phyloP scores from a whole-genome alignment of 2,888 invertebrate species.

The Cheilosia impressa region DNA sequence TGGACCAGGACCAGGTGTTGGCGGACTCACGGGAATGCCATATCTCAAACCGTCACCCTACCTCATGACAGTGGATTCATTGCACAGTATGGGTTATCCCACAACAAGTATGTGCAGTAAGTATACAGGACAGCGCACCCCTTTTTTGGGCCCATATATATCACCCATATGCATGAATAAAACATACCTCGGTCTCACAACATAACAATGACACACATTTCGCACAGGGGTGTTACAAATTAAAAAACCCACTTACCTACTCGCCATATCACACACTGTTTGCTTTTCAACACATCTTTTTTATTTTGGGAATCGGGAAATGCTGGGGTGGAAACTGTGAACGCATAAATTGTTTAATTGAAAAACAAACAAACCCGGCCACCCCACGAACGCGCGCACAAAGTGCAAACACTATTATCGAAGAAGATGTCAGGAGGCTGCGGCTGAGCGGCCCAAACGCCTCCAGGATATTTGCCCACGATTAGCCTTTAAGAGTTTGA shows the following conservation, averaged over 20 bases:
- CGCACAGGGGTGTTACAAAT: constrained; percentile 49
- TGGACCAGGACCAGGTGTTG: constrained; percentile 82
- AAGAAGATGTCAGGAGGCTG: constrained; percentile 35
- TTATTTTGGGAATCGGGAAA: neutral
- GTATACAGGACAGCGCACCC: constrained; percentile 62
- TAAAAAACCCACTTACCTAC: constrained; percentile 5
- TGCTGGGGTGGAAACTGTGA: constrained; percentile 49
- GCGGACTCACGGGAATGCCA: constrained; percentile 85
- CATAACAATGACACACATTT: constrained; percentile 57
- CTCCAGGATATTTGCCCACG: constrained; percentile 77
- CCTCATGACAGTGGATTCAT: constrained; percentile 87
- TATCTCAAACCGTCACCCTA: constrained; percentile 86
- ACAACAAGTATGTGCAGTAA: constrained; percentile 84
- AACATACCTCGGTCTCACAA: neutral
- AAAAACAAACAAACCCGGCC: constrained; percentile 72
- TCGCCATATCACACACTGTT: constrained; percentile 12
- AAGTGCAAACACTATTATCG: constrained; percentile 55
- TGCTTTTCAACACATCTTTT: constrained; percentile 54
- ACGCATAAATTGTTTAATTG: constrained; percentile 72
- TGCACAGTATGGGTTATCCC: constrained; percentile 88
- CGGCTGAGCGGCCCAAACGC: constrained; percentile 32
- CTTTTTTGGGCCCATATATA: constrained; percentile 26
- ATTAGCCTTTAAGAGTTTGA: constrained; percentile 76
- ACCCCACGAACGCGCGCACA: constrained; percentile 45
- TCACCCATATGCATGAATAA: neutral